Base-by-base conservation (phyloP, 2,888 invertebrate genomes). In the Oxytorus armatus region DNA sequence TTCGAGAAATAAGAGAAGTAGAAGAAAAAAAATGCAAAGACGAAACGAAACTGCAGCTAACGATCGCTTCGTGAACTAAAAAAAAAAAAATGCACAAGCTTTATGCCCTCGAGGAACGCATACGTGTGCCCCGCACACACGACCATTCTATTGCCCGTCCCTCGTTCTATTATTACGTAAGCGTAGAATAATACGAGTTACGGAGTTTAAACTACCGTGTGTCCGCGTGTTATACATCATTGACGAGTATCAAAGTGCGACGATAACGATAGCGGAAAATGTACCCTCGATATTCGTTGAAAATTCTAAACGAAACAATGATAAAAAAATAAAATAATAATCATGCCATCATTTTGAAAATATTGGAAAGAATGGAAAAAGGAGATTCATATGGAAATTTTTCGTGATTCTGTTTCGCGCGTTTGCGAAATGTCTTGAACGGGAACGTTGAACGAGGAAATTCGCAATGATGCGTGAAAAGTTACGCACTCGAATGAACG, bases 61-160 rank as follows among this genome's bases (percentile, higher is more conserved):
- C 69, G 69, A 69, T 57, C 57, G 68, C 42, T 44, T 55, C 55
- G 68, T 25, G 53, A n/a, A n/a, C n/a, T n/a, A n/a, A n/a, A n/a
- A n/a, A n/a, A n/a, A n/a, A n/a, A 29, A 16, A 55, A 69, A 55
- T 36, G n/a, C n/a, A 23, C 53, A 36, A 36, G 33, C 51, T 39
- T 29, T 69, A 39, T 25, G 14, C 57, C 36, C 36, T 55, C 23
- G 69, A 25, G 14, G n/a, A 55, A 36, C n/a, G 23, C 49, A 47
- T 25, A 25, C 14, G 5, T 25, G 16, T 39, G 55, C 23, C 18
- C 18, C 8, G 16, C 57, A 57, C 44, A 36, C 16, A 21, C 44
- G 61, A 23, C 14, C 33, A 33, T 47, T 65, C 65, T 33, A 33
- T 36, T 11, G 47, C 7, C 47, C 39, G 55, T 55, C 25, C 18